Conservation (phyloP, 2,113 vertebrate genomes). For the Heteronetta atricapilla region DNA sequence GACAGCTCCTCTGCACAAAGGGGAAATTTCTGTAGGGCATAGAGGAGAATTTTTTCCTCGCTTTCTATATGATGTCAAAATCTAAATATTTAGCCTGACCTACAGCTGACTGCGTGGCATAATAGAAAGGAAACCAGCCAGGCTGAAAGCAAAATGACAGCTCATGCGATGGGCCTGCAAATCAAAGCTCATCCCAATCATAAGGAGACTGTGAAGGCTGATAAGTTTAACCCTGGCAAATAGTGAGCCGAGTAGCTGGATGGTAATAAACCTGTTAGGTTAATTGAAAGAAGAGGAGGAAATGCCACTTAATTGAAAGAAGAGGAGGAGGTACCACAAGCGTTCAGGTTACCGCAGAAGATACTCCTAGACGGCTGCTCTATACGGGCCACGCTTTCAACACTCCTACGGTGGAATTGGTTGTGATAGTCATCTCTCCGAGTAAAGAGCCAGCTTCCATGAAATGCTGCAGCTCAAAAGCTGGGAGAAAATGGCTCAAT, state of each 20-base stretch:
- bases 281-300: neutral
- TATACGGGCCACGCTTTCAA: neutral
- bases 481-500: neutral
- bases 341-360: neutral
- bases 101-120: neutral
- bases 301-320: neutral
- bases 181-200: neutral
- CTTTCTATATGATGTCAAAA: neutral
- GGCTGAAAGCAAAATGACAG: neutral
- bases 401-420: neutral
- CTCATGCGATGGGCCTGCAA: neutral
- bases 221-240: neutral
- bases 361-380: neutral
- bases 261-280: neutral
- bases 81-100: neutral
- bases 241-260: neutral
- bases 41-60: neutral
- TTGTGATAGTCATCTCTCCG: slow-evolving; percentile 8
- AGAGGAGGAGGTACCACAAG: neutral
- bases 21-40: neutral
- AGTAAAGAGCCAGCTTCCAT: neutral
- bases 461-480: neutral
- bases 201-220: neutral
- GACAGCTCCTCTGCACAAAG: neutral
- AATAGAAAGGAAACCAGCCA: neutral